A percentile compares a stretch with the other conserved stretches of the same genome.
Conservation (phyloP, 23 tunicate genomes). For the Trididemnum miniatum region DNA sequence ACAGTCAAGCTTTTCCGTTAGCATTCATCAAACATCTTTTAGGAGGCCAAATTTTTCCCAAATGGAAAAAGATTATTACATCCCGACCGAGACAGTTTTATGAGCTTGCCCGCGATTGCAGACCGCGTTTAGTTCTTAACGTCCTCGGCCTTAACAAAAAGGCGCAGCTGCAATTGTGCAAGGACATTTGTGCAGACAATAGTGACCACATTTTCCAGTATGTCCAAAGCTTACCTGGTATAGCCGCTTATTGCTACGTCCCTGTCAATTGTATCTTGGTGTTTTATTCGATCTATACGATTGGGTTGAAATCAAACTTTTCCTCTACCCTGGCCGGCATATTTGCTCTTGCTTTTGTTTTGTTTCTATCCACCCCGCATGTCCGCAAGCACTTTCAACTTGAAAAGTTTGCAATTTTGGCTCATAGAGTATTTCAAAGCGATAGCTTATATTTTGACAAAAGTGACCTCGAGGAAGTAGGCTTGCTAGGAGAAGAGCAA, state of each 20-base stretch:
- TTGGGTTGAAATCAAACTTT: neutral
- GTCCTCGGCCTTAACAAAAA: neutral
- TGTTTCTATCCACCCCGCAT: neutral
- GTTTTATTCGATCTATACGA: neutral
- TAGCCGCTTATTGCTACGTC: neutral
- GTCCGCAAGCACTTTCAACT: neutral
- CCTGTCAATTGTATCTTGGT: neutral
- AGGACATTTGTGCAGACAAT: neutral
- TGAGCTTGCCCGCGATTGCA: neutral
- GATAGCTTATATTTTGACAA: neutral
- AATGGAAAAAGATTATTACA: neutral
- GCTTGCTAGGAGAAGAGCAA: neutral
- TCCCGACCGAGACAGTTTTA: neutral
- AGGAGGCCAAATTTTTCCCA: neutral
- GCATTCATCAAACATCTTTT: neutral
- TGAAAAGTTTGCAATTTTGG: neutral
- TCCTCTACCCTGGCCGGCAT: neutral
- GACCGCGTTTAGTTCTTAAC: neutral
- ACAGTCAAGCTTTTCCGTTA: too few relatives aligned
- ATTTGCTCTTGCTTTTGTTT: neutral
- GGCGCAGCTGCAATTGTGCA: neutral
- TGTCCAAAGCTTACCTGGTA: neutral
- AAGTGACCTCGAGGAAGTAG: neutral
- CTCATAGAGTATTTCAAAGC: neutral
- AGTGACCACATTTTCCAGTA: neutral